Percentiles rank a stretch among this genome's conserved stretches.
Conservation (phyloP, 2,888 invertebrate species). For the Drosophila quasianomalipes region DNA sequence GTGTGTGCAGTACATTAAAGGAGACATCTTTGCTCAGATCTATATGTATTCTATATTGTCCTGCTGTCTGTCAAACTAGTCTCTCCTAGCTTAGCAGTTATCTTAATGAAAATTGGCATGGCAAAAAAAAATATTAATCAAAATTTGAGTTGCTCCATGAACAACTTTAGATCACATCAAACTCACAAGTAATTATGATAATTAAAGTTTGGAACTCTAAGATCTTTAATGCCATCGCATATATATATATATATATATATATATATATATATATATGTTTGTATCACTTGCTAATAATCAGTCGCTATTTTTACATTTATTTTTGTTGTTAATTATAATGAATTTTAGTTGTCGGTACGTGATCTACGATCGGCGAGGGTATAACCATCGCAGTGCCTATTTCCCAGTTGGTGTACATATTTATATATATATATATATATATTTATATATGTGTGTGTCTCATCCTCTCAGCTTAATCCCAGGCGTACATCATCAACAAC, state of each 20-base stretch:
- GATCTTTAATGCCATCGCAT: too few species aligned
- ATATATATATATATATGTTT: background rate
- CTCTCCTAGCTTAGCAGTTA: background rate
- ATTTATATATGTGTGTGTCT: background rate
- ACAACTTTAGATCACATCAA: background rate
- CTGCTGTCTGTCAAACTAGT: background rate
- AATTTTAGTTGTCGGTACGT: background rate
- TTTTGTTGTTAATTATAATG: background rate
- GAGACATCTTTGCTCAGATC: background rate
- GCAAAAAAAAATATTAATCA: background rate
- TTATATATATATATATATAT: background rate
- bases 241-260: too few species aligned
- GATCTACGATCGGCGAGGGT: background rate
- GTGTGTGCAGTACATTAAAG: background rate
- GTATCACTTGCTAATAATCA: background rate
- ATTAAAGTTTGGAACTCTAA: background rate
- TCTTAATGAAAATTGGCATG: background rate
- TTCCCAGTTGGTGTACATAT: background rate
- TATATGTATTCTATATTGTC: background rate
- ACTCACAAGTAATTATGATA: background rate
- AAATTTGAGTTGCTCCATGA: background rate
- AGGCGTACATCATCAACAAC: slow-evolving; percentile 30
- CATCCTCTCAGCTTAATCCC: slow-evolving; percentile 35
- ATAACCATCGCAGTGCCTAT: background rate
- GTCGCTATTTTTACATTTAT: background rate